Conservation (phyloP, 2,797 vertebrate species). For the Cheirogaleus major region DNA sequence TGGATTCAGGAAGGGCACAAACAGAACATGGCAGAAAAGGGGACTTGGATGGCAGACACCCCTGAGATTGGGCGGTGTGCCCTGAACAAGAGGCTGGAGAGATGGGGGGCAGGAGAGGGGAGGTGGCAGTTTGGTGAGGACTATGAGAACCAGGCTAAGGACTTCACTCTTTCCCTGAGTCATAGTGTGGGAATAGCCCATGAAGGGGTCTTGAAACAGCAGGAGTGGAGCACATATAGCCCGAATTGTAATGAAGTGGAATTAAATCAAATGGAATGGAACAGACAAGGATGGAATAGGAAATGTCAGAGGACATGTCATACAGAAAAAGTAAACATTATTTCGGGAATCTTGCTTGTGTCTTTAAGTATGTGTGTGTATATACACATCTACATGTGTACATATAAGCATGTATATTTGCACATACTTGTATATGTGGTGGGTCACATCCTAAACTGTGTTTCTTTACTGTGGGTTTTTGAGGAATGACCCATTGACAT, state of each 20-base stretch:
- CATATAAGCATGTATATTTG: too few relatives aligned
- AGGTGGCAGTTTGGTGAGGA: not conserved
- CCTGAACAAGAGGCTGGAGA: not conserved
- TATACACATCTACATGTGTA: accelerated
- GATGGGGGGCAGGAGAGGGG: accelerated
- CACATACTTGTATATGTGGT: not conserved
- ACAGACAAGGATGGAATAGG: not conserved
- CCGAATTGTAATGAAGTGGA: not conserved
- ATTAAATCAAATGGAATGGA: too few relatives aligned
- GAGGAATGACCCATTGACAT: not conserved
- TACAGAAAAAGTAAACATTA: not conserved
- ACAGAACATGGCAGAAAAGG: not conserved
- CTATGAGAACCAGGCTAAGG: not conserved
- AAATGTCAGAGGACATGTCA: not conserved
- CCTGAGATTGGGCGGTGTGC: accelerated
- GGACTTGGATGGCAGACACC: accelerated
- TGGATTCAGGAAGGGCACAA: not conserved
- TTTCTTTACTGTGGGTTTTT: not conserved
- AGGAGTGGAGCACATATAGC: accelerated
- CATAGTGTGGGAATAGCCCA: not conserved
- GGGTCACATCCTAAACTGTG: too few relatives aligned
- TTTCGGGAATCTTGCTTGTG: not conserved
- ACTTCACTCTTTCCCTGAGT: not conserved
- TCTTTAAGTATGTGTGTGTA: not conserved
- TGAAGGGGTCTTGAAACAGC: too few relatives aligned